phyloP scores from a whole-genome alignment of 2,797 vertebrate species.

The Gymnopithys bicolor region DNA sequence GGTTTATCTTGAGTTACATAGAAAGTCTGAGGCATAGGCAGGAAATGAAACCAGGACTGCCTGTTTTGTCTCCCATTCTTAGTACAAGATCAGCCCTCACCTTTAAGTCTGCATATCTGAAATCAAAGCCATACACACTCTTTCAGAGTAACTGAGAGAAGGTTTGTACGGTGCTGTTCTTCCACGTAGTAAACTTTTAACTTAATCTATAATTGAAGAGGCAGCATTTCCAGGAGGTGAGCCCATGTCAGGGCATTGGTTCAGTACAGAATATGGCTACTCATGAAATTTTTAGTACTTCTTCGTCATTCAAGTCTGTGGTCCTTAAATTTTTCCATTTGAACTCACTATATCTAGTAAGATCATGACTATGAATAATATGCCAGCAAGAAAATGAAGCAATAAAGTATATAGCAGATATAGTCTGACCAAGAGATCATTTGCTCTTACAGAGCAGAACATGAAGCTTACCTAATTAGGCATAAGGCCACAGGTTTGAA shows the following conservation, averaged over 20 bases:
- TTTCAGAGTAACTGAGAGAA: background rate
- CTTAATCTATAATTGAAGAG: constrained; percentile 23
- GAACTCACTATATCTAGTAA: background rate
- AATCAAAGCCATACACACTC: background rate
- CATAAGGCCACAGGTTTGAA: background rate
- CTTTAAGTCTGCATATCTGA: background rate
- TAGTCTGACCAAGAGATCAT: background rate
- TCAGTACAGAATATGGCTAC: background rate
- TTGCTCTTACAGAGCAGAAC: background rate
- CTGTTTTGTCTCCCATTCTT: background rate
- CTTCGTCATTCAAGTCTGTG: background rate
- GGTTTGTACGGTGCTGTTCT: background rate
- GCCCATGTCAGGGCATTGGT: background rate
- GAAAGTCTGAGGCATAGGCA: background rate
- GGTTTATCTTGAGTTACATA: background rate
- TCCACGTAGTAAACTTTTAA: background rate
- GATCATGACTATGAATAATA: background rate
- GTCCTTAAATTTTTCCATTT: background rate
- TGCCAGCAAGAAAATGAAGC: background rate
- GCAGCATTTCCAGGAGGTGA: background rate
- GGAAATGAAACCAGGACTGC: background rate
- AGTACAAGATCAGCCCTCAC: background rate
- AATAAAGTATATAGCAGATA: background rate
- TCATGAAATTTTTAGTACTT: background rate
- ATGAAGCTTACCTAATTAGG: constrained; percentile 3